A percentile compares a stretch with the other conserved stretches of the same genome.
Conservation (phyloP, 2,888 invertebrate genomes). For the Ectemnius lituratus region DNA sequence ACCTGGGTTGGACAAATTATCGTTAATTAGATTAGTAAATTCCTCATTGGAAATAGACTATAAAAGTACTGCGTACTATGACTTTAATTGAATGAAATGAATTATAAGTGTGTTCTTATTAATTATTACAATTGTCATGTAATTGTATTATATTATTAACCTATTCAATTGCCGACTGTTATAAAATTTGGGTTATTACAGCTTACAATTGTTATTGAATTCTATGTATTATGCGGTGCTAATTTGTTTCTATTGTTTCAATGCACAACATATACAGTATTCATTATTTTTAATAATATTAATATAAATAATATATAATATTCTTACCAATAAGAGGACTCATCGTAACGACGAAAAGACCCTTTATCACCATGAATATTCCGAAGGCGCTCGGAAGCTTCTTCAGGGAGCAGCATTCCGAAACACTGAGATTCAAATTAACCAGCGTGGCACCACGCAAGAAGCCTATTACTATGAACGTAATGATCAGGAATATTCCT, state of each 20-base stretch:
- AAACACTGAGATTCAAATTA: slow-evolving; percentile 88
- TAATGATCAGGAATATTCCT: slow-evolving; percentile 84
- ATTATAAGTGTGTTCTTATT: not conserved
- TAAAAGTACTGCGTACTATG: not conserved
- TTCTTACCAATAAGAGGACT: slow-evolving; percentile 80
- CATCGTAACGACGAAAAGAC: slow-evolving; percentile 84
- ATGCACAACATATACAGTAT: too few relatives aligned
- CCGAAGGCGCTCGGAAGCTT: slow-evolving; percentile 88
- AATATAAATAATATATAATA: too few relatives aligned
- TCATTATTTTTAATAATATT: too few relatives aligned
- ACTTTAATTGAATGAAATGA: too few relatives aligned
- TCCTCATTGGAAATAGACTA: not conserved
- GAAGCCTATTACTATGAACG: slow-evolving; percentile 88
- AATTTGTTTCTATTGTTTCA: too few relatives aligned
- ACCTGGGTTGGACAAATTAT: slow-evolving; percentile 53
- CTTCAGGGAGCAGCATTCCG: slow-evolving; percentile 86
- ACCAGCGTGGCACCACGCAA: slow-evolving; percentile 88
- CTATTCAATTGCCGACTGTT: too few relatives aligned
- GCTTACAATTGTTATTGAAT: too few relatives aligned
- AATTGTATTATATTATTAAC: not conserved
- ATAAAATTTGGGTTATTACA: too few relatives aligned
- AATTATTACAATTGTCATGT: not conserved
- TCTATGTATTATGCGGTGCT: too few relatives aligned
- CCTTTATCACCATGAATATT: slow-evolving; percentile 88
- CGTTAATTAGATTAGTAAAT: not conserved